Evolutionary conservation across 2,888 invertebrate genomes (phyloP).

Genomic region (Lasioglossum pauxillum): DNA sequence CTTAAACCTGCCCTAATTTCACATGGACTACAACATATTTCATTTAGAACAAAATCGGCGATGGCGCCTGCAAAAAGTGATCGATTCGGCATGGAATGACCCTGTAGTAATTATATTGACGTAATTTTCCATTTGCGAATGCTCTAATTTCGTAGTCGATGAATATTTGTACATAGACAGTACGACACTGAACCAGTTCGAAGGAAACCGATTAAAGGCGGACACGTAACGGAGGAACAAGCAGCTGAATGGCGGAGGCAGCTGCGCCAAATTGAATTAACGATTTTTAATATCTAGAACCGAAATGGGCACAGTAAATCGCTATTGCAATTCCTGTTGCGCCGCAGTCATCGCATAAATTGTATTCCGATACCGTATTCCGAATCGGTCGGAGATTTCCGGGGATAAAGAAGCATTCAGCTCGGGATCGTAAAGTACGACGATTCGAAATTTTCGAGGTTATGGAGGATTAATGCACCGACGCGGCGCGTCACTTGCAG

Average conservation of each 20-base stretch:
- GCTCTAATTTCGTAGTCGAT: background rate
- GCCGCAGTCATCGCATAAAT: conserved; percentile 26
- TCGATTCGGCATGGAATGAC: too few species aligned
- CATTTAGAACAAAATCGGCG: too few species aligned
- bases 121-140: background rate
- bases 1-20: too few species aligned
- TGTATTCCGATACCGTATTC: conserved; percentile 32
- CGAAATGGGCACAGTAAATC: conserved; percentile 27
- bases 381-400: conserved; percentile 34
- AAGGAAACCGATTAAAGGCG: background rate
- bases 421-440: conserved; percentile 27
- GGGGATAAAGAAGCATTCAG: conserved; percentile 18
- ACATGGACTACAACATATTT: too few species aligned
- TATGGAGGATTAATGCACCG: conserved; percentile 25
- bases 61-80: too few species aligned
- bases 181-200: background rate
- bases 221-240: background rate
- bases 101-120: too few species aligned
- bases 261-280: conserved; percentile 50
- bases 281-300: conserved; percentile 54
- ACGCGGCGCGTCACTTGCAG: conserved; percentile 16
- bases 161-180: background rate
- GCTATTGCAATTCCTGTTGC: conserved; percentile 41
- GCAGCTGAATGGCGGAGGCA: conserved; percentile 18
- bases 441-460: conserved; percentile 35